Evolutionary conservation across 1,140 invertebrate species (phyloP), one percentile per base, ranked within the genome.

Genomic region (Cotesia vestalis): DNA sequence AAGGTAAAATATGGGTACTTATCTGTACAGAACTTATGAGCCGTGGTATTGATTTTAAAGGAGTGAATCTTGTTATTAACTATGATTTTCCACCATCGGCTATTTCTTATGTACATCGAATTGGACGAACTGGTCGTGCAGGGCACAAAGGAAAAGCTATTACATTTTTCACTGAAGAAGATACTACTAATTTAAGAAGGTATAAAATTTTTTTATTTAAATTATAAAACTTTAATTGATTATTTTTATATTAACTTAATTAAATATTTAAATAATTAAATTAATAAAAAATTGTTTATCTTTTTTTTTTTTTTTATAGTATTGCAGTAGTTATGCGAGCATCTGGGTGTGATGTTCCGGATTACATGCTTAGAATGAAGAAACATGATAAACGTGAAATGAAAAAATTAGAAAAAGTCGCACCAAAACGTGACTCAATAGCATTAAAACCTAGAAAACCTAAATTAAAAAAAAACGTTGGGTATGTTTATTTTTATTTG

Each of bases 1-100:
- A 93, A 81, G 96, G 97, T 1, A 93, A 94, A 87, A 95, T 98
- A 71, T 98, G 96, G 96, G 92, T 99, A 60, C 88, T 99, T 20
- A 96, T 99, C 75, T 99, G 97, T 86, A 99, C 98, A 4, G 97
- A 99, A 85, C 86, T 99, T 14, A 94, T 99, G 94, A 95, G 95
- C 6, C 91, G 98, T 77, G 98, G 98, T 78, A 96, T 99, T 75
- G 98, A 99, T 88, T 98, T 99, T 81, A 96, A 97, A 83, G 96
- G 95, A 9, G 95, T 99, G 27, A 98, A 97, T 88, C 87, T 99
- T 4, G 97, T 99, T 34, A 91, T 99, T 70, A 99, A 99, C 88
- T 99, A 98, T 84, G 98, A 99, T 88, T 96, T 99, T 81, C 98
- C 98, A 36, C 91, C 93, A 11, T 94, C 92, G 51, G 92, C 94